Evolutionary conservation across 2,113 vertebrate genomes (phyloP).

Genomic region (Todiramphus saurophagus): DNA sequence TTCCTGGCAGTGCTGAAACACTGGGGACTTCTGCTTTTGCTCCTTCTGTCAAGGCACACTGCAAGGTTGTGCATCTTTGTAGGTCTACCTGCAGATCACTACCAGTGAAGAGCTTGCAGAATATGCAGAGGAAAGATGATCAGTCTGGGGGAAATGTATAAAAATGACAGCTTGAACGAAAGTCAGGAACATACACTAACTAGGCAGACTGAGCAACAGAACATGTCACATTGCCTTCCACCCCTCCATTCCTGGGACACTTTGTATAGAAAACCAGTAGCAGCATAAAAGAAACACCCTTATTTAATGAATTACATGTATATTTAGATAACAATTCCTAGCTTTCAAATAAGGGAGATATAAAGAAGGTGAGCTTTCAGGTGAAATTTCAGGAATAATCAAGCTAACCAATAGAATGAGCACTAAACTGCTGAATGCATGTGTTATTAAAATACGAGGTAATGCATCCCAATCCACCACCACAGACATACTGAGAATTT

Average conservation of each 20-base stretch:
- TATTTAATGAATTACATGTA: not conserved
- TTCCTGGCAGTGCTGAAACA: not conserved
- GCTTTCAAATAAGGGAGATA: not conserved
- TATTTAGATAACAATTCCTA: not conserved
- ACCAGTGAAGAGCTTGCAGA: not conserved
- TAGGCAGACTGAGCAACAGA: not conserved
- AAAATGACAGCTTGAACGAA: not conserved
- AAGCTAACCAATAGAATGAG: not conserved
- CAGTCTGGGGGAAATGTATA: not conserved
- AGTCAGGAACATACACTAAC: not conserved
- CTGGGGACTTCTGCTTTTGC: not conserved
- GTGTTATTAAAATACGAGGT: not conserved
- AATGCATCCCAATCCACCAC: not conserved
- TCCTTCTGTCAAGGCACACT: not conserved
- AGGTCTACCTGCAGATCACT: not conserved
- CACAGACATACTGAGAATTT: not conserved
- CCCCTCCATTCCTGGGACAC: accelerated
- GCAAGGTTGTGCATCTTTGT: not conserved
- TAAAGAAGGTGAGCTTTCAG: not conserved
- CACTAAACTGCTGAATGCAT: not conserved
- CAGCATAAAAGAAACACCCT: not conserved
- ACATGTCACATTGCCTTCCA: not conserved
- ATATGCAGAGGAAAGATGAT: not conserved
- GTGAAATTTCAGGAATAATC: not conserved
- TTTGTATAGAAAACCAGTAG: not conserved